Evolutionary conservation across 2,888 invertebrate genomes (phyloP), one percentile per base, ranked within the genome.

Genomic region (Xanthia icteritia): DNA sequence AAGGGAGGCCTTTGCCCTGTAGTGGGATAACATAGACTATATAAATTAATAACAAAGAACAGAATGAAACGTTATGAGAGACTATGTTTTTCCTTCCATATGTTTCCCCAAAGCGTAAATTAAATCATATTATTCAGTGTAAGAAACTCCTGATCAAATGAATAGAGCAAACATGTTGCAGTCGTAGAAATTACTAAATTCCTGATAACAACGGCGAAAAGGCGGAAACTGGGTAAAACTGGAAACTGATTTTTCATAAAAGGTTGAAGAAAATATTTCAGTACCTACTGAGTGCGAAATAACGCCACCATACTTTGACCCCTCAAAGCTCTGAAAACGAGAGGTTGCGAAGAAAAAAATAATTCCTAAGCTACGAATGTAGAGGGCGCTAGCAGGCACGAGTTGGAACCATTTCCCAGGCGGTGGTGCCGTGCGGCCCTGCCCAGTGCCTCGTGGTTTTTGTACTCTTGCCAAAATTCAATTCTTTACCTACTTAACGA

Each of bases 391-490:
- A 61, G 64, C 27, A 61, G 42, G 20, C 31, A 60, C 64, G 20
- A 66, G 3, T 58, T 48, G 11, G 63, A 36, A 11, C 20, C 8
- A 13, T 54, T 31, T 39, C 42, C 66, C 42, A 27, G 23, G 45
- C 45, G 5, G 15, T 23, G 60, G 27, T 27, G 69, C 17, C 39
- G 31, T 31, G 42, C 42, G 36, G 20, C 39, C 60, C 23, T n/a
- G 67, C 23, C 20, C 39, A 42, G 31, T 17, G 67, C 23, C 20
- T 31, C 31, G n/a, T 15, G 20, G 3, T 54, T 67, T 27, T 67
- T 84, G 73, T 56, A n/a, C 11, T 61, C 42, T 36, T 81, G 85
- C 85, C 85, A 84, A 84, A 56, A 84, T 81, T 84, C 54, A 54
- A 56, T 51, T 80, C n/a, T 68, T 61, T 73, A 39, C 48, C 60